These are phyloP conservation scores for Patiria pectinifera DNA, from an alignment of 53 echinoderm and acorn worm species.

Conservation along the genomic window DNA sequence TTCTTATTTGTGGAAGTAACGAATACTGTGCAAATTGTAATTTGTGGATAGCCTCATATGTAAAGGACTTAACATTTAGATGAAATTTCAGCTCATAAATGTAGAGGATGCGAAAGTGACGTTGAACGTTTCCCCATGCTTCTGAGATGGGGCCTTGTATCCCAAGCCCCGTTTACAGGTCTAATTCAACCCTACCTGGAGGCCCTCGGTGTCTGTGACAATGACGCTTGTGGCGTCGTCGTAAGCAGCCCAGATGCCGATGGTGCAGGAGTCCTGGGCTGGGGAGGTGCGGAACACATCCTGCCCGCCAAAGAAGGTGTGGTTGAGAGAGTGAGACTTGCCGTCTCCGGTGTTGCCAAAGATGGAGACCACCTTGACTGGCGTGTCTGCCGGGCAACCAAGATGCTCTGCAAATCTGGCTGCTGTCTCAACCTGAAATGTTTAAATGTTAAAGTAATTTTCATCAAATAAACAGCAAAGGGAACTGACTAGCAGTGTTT, in stretches of 20 bases:
- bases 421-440: slow-evolving; percentile 74
- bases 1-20: too few species aligned
- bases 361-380: slow-evolving; percentile 91
- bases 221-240: slow-evolving; percentile 76
- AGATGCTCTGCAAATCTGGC: slow-evolving; percentile 74
- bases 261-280: slow-evolving; percentile 92
- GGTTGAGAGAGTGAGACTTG: slow-evolving; percentile 94
- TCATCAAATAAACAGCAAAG: too few species aligned
- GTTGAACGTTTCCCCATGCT: too few species aligned
- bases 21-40: too few species aligned
- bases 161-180: too few species aligned
- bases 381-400: slow-evolving; percentile 65
- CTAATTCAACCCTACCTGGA: too few species aligned
- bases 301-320: slow-evolving; percentile 88
- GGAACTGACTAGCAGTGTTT: too few species aligned
- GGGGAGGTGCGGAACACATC: slow-evolving; percentile 90
- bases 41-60: too few species aligned
- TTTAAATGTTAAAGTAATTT: neutral
- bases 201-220: slow-evolving; percentile 89
- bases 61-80: too few species aligned
- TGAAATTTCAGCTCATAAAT: too few species aligned
- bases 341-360: slow-evolving; percentile 98
- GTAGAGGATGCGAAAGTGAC: too few species aligned
- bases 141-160: too few species aligned
- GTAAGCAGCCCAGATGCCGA: slow-evolving; percentile 95